phyloP scores from a whole-genome alignment of 1,140 invertebrate species.

The Aradophagus sp. region DNA sequence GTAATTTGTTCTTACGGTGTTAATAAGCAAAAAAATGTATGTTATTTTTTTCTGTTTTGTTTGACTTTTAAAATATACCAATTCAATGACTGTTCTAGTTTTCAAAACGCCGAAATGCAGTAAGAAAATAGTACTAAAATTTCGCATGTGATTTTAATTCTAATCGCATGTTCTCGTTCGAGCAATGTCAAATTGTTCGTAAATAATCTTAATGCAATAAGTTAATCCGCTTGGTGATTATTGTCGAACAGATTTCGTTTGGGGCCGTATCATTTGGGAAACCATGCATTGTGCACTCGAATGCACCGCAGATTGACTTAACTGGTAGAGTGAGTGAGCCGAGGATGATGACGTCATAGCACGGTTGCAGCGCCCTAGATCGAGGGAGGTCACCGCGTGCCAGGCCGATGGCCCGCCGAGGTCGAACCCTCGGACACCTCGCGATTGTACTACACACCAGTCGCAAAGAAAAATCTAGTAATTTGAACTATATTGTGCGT shows the following conservation, averaged over 20 bases:
- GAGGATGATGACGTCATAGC: slow-evolving; percentile 73
- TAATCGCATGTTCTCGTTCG: not conserved
- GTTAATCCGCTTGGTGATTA: not conserved
- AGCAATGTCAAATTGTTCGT: no score
- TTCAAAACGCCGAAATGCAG: no score
- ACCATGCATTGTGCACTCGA: slow-evolving; percentile 59
- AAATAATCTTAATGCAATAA: slow-evolving; percentile 11
- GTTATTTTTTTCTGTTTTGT: no score
- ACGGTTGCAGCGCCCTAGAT: slow-evolving; percentile 76
- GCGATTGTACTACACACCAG: slow-evolving; percentile 52
- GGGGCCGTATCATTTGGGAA: slow-evolving; percentile 52
- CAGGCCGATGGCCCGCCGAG: slow-evolving; percentile 75
- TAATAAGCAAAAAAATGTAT: no score
- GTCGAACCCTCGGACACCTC: slow-evolving; percentile 72
- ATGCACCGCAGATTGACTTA: slow-evolving; percentile 67
- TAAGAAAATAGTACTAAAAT: no score
- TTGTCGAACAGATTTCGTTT: slow-evolving; percentile 45
- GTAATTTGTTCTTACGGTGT: no score
- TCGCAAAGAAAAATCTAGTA: slow-evolving; percentile 44
- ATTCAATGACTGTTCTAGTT: no score
- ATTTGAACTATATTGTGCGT: slow-evolving; percentile 52
- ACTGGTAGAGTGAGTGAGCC: slow-evolving; percentile 60
- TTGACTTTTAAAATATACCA: no score
- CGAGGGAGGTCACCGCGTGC: slow-evolving; percentile 74
- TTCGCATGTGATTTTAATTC: no score